phyloP scores from a whole-genome alignment of 2,797 vertebrate species.

The Setipinna tenuifilis region DNA sequence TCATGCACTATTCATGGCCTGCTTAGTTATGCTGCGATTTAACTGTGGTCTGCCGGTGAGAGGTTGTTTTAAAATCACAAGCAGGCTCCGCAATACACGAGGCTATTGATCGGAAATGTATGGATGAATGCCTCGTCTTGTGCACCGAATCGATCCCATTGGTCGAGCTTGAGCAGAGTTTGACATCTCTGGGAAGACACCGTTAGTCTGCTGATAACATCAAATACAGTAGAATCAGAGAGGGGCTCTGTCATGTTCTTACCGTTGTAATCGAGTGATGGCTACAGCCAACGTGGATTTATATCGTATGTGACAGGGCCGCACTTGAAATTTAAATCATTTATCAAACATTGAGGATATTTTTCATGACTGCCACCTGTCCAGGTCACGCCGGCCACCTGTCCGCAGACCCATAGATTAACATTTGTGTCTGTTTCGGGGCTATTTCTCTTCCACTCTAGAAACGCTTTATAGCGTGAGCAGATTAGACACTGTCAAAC shows the following conservation, averaged over 20 bases:
- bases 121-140: constrained; percentile 49
- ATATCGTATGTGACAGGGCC: constrained; percentile 34
- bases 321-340: constrained; percentile 37
- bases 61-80: constrained; percentile 42
- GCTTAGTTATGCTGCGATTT: constrained; percentile 19
- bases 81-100: constrained; percentile 34
- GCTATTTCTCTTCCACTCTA: constrained; percentile 44
- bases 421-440: constrained; percentile 36
- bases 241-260: not conserved
- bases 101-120: constrained; percentile 54
- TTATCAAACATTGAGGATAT: constrained; percentile 12
- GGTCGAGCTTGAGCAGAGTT: constrained; percentile 43
- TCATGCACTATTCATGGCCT: constrained; percentile 22
- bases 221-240: constrained; percentile 2
- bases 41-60: not conserved
- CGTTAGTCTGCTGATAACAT: constrained; percentile 31
- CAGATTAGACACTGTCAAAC: constrained; percentile 59
- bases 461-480: constrained; percentile 50
- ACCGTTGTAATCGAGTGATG: not conserved
- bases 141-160: constrained; percentile 50
- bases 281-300: not conserved
- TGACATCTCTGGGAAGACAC: constrained; percentile 41
- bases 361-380: constrained; percentile 1
- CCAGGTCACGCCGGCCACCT: not conserved
- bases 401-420: not conserved